Base-by-base conservation (phyloP, 2,797 vertebrate genomes). In the Squalus acanthias region DNA sequence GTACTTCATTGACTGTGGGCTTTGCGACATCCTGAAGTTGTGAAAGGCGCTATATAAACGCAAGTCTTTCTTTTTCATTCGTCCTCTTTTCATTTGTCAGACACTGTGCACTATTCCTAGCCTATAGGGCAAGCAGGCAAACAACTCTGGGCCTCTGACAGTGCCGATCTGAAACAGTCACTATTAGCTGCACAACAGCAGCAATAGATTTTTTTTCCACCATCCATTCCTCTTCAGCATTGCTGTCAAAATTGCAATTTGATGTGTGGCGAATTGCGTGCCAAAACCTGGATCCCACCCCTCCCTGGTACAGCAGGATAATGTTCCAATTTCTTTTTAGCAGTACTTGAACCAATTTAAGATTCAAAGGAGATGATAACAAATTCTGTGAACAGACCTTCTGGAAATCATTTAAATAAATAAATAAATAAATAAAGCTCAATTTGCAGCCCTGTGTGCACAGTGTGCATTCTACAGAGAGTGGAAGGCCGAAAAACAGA, bases 341-440 rank as follows among this genome's bases (percentile, higher is more conserved):
- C 46, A 22, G 6, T 39, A 69, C 63, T 93, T 7, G 9, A 69
- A 69, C 22, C n/a, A 67, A 93, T 93, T 67, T 93, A 93, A 67
- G 63, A 93, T 93, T 93, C 91, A 93, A 46, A 93, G 22, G 63
- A 24, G 17, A n/a, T 67, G 63, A 67, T 93, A 39, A 93, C 67
- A 33, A 67, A 93, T 39, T 93, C 91, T 67, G 91, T 4, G n/a
- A 46, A 22, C n/a, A 93, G 63, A 67, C 63, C 63, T 93, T 65
- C 67, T 93, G 67, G n/a, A 67, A 93, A 93, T 93, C 63, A 93
- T 93, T 67, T 93, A 46, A 93, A 69, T 93, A 93, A 93, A 82
- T 57, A 57, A 57, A 57, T 57, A 39, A 82, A 92, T n/a, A 92
- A 65, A 53, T 57, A 67, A 39, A 67, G 24, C 91, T 69, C 91